A percentile compares a stretch with the other conserved stretches of the same genome.
phyloP scores from a whole-genome alignment of 2,888 invertebrate genomes.

The Laothoe populi region DNA sequence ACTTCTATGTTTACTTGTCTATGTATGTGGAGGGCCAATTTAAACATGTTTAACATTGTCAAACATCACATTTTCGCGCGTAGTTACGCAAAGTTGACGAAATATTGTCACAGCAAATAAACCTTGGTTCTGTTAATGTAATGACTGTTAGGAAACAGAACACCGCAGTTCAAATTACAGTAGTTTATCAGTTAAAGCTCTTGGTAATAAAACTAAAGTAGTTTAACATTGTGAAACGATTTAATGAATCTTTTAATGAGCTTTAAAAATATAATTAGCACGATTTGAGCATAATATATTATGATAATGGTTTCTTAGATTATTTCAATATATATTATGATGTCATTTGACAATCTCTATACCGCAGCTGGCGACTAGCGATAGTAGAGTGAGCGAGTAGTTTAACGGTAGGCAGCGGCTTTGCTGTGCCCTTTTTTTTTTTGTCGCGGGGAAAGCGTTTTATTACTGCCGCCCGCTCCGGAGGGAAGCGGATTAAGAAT shows the following conservation, averaged over 20 bases:
- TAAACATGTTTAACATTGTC: background rate
- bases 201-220: background rate
- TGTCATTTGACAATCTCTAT: no score
- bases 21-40: background rate
- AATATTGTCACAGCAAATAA: constrained; percentile 22
- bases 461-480: no score
- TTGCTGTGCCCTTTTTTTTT: no score
- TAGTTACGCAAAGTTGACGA: constrained; percentile 25
- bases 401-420: no score
- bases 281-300: background rate
- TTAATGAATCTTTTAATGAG: background rate
- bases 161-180: background rate
- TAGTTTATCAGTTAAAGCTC: background rate
- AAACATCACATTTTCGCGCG: constrained; percentile 11
- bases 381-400: no score
- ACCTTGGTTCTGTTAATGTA: constrained; percentile 35
- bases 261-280: background rate
- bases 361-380: no score
- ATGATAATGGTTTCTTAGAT: no score
- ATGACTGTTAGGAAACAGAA: constrained; percentile 37
- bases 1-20: no score
- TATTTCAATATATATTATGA: no score
- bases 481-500: no score
- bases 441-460: no score
- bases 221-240: background rate